Percentiles rank a stretch among this genome's conserved stretches.
phyloP scores from a whole-genome alignment of 2,888 invertebrate species.

The Drosophila prostipennis region DNA sequence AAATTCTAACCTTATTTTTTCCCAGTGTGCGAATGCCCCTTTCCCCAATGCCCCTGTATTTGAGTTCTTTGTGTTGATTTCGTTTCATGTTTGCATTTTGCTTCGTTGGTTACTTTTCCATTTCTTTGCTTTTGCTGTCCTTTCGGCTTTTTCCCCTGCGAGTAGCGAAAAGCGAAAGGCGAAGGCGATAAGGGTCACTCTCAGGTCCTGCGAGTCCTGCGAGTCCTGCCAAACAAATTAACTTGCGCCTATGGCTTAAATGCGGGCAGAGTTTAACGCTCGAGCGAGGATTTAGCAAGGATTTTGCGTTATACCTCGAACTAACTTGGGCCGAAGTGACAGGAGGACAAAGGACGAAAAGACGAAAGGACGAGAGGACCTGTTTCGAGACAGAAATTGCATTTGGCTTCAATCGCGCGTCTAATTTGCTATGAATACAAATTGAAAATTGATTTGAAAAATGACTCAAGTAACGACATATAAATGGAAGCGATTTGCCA shows the following conservation, averaged over 20 bases:
- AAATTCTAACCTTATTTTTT: too few relatives aligned
- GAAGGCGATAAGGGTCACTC: constrained; percentile 28
- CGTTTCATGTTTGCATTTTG: constrained; percentile 50
- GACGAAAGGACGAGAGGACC: neutral
- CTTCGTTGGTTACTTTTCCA: constrained; percentile 23
- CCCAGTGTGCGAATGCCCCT: neutral
- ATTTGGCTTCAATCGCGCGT: constrained; percentile 20
- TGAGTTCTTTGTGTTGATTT: constrained; percentile 54
- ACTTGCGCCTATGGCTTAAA: constrained; percentile 50
- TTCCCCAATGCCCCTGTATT: neutral
- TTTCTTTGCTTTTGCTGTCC: neutral
- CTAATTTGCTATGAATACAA: constrained; percentile 32
- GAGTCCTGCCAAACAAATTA: constrained; percentile 61
- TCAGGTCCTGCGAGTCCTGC: too few relatives aligned
- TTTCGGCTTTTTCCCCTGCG: neutral
- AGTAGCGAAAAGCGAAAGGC: neutral
- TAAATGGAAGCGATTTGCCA: constrained; percentile 27
- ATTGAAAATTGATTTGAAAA: constrained; percentile 41
- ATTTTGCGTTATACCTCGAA: neutral
- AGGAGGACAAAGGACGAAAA: constrained; percentile 7
- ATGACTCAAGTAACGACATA: constrained; percentile 21
- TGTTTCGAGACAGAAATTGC: constrained; percentile 8
- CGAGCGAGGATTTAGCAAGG: neutral
- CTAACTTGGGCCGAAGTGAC: neutral
- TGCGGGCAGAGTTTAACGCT: constrained; percentile 14